Conservation (phyloP, 2,797 vertebrate genomes). For the Sternotherus odoratus region DNA sequence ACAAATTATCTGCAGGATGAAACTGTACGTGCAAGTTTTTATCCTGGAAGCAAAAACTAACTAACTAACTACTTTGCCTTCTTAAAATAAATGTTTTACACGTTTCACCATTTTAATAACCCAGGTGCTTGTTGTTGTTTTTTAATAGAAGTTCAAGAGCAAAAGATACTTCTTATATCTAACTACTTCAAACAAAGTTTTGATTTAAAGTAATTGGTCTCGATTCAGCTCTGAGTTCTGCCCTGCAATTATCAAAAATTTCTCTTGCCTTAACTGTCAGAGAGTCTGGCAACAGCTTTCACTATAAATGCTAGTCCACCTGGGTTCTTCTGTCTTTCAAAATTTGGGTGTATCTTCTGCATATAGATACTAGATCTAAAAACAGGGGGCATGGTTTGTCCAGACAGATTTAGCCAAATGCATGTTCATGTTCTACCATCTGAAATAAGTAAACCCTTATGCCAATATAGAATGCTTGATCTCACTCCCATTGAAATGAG, state of each 20-base stretch:
- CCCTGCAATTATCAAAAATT: not conserved
- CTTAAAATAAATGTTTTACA: not conserved
- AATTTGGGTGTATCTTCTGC: not conserved
- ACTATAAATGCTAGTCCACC: not conserved
- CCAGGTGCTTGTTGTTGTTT: not conserved
- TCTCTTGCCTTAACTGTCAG: not conserved
- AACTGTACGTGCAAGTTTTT: not conserved
- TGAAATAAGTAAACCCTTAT: not conserved
- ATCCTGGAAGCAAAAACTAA: not conserved
- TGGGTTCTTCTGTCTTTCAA: not conserved
- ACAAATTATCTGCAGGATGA: not conserved
- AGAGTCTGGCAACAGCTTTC: not conserved
- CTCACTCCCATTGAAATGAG: not conserved
- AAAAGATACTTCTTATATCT: not conserved
- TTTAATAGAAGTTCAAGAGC: not conserved
- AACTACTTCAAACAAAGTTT: not conserved
- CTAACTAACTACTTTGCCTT: not conserved
- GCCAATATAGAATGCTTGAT: not conserved
- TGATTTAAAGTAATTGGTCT: not conserved
- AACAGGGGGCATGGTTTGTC: not conserved
- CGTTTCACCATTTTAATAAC: fast-evolving
- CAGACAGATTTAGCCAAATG: not conserved
- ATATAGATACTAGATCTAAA: not conserved
- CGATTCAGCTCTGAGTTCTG: not conserved
- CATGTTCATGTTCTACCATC: not conserved